Conservation (phyloP, 2,113 vertebrate genomes). For the Loxodonta africana region DNA sequence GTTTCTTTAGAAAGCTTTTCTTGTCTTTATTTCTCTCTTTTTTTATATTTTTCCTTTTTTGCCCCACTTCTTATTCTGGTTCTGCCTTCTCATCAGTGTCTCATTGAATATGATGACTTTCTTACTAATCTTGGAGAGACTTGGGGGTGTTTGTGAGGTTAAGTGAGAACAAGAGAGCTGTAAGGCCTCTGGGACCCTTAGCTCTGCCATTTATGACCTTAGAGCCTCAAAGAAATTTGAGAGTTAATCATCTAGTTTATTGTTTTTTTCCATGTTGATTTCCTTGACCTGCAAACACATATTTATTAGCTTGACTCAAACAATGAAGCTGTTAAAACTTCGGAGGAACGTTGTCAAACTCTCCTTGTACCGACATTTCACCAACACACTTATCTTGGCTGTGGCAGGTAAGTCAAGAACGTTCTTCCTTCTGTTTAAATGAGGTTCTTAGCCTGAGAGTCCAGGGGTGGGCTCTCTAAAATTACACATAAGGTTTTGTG, state of each 20-base stretch:
- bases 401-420: constrained; percentile 93
- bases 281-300: constrained; percentile 94
- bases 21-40: constrained; percentile 10
- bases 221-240: constrained; percentile 43
- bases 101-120: constrained; percentile 53
- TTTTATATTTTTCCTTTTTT: neutral
- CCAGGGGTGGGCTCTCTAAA: neutral
- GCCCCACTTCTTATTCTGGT: neutral
- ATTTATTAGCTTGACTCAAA: constrained; percentile 98
- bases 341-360: constrained; percentile 97
- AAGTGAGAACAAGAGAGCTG: neutral
- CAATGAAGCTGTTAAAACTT: constrained; percentile 96
- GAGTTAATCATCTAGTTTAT: constrained; percentile 30
- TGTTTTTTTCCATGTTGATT: constrained; percentile 79
- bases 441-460: neutral
- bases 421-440: constrained; percentile 44
- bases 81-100: constrained; percentile 34
- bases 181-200: neutral
- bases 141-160: constrained; percentile 30
- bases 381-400: constrained; percentile 97
- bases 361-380: constrained; percentile 97
- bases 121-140: neutral
- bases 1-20: constrained; percentile 42
- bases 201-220: neutral
- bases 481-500: neutral